Percentiles rank a stretch among this genome's conserved stretches.
Conservation (phyloP, 35 echinoderm and acorn worm genomes). For the Heliocidaris tuberculata region DNA sequence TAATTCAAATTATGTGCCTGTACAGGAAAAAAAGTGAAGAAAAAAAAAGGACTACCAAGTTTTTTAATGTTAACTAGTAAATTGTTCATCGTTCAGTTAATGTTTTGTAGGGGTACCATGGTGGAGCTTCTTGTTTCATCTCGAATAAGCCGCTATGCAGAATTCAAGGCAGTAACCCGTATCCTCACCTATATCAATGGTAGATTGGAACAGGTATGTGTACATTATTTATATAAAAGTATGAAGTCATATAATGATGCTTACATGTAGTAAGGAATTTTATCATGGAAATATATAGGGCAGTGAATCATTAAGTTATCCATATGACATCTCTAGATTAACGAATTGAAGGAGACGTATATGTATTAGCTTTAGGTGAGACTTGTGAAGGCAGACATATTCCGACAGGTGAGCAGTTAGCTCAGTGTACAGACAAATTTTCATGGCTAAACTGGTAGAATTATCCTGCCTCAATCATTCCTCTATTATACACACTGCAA, state of each 20-base stretch:
- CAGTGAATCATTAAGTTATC: no score
- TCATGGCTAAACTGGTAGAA: no score
- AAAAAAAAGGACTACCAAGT: no score
- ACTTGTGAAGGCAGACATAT: no score
- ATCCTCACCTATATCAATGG: conserved; percentile 81
- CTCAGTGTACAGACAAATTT: no score
- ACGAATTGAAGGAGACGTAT: neutral
- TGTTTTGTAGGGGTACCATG: conserved; percentile 95
- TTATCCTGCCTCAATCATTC: neutral
- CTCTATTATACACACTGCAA: neutral
- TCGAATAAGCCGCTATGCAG: conserved; percentile 90
- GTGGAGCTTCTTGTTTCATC: conserved; percentile 82
- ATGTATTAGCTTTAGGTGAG: neutral
- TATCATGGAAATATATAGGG: no score
- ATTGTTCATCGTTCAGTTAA: conserved; percentile 72
- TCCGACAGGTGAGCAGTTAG: no score
- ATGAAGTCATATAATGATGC: no score
- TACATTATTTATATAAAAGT: neutral
- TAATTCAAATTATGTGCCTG: neutral
- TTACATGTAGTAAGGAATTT: no score
- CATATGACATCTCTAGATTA: no score
- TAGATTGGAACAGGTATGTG: conserved; percentile 84
- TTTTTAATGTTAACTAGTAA: no score
- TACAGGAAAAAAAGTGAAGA: neutral
- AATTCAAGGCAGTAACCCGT: conserved; percentile 93